Conservation (phyloP, 2,113 vertebrate genomes). For the Grantiella picta region DNA sequence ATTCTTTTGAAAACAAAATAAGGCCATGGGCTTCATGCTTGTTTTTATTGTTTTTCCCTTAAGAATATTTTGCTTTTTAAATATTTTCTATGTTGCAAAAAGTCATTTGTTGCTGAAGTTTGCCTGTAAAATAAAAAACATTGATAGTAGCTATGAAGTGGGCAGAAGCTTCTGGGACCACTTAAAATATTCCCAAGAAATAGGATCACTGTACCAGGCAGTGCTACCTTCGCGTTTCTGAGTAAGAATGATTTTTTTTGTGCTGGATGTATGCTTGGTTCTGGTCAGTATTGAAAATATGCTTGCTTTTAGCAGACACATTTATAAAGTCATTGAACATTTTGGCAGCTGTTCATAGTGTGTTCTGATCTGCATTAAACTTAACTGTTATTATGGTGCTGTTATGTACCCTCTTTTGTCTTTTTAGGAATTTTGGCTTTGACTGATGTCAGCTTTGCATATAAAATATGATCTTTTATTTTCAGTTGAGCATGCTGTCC, state of each 20-base stretch:
- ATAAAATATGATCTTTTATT: not conserved
- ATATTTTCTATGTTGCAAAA: not conserved
- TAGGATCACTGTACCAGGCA: not conserved
- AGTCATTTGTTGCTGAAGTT: not conserved
- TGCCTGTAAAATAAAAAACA: not conserved
- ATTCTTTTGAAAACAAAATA: not conserved
- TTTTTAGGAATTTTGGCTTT: not conserved
- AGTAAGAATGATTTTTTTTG: not conserved
- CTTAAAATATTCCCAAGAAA: not conserved
- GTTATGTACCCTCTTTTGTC: not conserved
- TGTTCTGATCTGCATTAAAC: not conserved
- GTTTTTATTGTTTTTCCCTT: not conserved
- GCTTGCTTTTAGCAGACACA: not conserved
- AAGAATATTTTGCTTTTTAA: not conserved
- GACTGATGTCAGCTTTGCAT: not conserved
- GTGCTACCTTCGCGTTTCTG: not conserved
- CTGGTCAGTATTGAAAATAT: not conserved
- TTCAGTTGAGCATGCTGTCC: not conserved
- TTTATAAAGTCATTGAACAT: not conserved
- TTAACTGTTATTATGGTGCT: not conserved
- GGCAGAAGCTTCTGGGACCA: not conserved
- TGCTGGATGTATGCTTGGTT: not conserved
- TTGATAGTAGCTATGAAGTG: not conserved
- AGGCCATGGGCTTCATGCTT: not conserved
- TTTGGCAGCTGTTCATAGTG: not conserved